Evolutionary conservation across 2,113 vertebrate species (phyloP), one percentile per base, ranked within the genome.

Genomic region (Erinaceus europaeus): DNA sequence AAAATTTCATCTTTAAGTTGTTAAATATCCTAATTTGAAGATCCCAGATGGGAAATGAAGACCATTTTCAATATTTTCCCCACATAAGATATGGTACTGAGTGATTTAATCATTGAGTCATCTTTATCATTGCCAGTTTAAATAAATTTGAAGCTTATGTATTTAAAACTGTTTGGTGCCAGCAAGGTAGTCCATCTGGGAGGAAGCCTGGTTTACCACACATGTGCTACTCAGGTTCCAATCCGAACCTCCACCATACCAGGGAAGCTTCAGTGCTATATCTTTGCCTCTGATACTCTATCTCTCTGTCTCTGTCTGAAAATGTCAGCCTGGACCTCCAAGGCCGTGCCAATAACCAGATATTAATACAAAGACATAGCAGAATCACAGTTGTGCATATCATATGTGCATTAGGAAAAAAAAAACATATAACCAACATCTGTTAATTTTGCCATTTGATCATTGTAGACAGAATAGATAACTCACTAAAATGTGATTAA

Each of bases 91-190:
- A 50, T 11, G 65, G 17, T 77, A 59, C 85, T 68, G n/a, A 82
- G 7, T 79, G 27, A 80, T 40, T 57, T 79, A 46, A 34, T 84
- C 42, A 67, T 46, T 46, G 11, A 46, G 5, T 20, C 32, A 67
- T 81, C 25, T 65, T 62, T 81, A 72, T 29, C 14, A 44, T 82
- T 78, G 73, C 40, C 77, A 38, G 57, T 68, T 86, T 48, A 82
- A 89, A 82, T 78, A 77, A 64, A 59, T 80, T 62, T 79, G 17
- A 34, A 52, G 72, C n/a, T 76, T 87, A 69, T 72, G 2, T 53
- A 80, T 25, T 80, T 18, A 65, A 44, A n/a, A n/a, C n/a, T n/a
- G n/a, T n/a, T n/a, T n/a, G n/a, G n/a, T n/a, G n/a, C n/a, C n/a
- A n/a, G n/a, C n/a, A n/a, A n/a, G n/a, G n/a, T n/a, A n/a, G n/a